Conservation (phyloP, 2,797 vertebrate genomes). For the Morelia viridis region DNA sequence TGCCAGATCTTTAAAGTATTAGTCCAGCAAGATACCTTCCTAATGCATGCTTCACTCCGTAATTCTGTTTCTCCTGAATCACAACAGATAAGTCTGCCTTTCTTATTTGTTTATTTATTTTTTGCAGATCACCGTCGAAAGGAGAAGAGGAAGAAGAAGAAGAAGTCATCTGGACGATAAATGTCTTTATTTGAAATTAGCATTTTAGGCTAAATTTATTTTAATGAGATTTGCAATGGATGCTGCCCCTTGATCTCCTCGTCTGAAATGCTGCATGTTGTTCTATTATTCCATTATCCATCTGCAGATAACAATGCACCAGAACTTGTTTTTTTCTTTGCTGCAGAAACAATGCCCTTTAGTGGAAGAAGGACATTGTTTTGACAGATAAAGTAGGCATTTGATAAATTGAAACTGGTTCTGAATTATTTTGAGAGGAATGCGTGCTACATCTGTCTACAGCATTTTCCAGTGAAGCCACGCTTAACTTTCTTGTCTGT, state of each 20-base stretch:
- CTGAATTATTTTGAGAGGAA: conserved; percentile 82
- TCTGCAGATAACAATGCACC: conserved; percentile 82
- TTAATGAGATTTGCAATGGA: conserved; percentile 77
- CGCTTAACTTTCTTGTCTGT: conserved; percentile 81
- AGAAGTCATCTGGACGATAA: conserved; percentile 65
- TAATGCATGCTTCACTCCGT: conserved; percentile 24
- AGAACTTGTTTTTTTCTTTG: conserved; percentile 71
- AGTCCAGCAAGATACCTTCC: conserved; percentile 21
- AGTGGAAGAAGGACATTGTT: conserved; percentile 82
- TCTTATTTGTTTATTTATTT: conserved; percentile 54
- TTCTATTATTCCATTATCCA: conserved; percentile 80
- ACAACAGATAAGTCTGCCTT: conserved; percentile 42
- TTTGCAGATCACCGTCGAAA: conserved; percentile 47
- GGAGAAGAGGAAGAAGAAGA: conserved; percentile 36
- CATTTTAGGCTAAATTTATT: conserved; percentile 74
- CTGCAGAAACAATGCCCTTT: conserved; percentile 82
- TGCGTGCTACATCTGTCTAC: conserved; percentile 79
- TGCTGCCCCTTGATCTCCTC: conserved; percentile 76
- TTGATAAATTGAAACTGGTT: conserved; percentile 86
- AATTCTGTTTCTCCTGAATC: conserved; percentile 46
- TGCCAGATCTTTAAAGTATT: conserved; percentile 37
- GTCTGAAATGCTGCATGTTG: conserved; percentile 78
- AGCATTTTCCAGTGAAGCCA: conserved; percentile 75
- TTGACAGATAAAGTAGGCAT: conserved; percentile 84
- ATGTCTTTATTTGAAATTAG: conserved; percentile 75